These are phyloP conservation scores for Hypotaenidia okinawae DNA, from an alignment of 2,797 vertebrate species.

Conservation along the genomic window DNA sequence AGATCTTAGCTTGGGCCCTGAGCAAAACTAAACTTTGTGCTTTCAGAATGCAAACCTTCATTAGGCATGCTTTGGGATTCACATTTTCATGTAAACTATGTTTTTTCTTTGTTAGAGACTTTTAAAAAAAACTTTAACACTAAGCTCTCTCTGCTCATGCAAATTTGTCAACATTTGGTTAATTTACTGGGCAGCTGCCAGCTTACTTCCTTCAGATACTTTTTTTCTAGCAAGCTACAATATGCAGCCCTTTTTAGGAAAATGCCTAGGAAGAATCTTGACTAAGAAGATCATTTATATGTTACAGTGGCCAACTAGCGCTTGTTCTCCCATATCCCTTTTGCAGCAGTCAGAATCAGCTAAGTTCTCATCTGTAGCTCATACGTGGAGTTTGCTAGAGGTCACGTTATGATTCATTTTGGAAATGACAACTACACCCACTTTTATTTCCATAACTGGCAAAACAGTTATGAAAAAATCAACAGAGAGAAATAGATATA, in stretches of 20 bases:
- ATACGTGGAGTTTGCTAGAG: background rate
- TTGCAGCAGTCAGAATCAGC: background rate
- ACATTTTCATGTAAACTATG: background rate
- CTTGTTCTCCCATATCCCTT: background rate
- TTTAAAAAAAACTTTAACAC: background rate
- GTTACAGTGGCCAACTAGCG: background rate
- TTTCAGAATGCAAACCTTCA: background rate
- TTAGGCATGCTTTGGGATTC: background rate
- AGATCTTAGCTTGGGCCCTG: background rate
- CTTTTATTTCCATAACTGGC: background rate
- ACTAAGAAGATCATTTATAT: background rate
- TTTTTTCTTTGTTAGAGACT: background rate
- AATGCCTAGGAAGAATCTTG: background rate
- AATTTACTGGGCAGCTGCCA: background rate
- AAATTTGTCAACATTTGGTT: background rate
- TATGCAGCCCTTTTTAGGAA: background rate
- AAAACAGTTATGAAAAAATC: background rate
- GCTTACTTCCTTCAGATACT: background rate
- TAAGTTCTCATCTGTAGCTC: background rate
- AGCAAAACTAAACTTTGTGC: background rate
- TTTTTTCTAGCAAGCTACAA: background rate
- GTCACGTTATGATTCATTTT: conserved; percentile 10
- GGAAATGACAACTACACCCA: background rate
- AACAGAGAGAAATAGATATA: background rate
- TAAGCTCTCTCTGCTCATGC: background rate